phyloP scores from a whole-genome alignment of 2,797 vertebrate genomes.

The Fistularia tabacaria region DNA sequence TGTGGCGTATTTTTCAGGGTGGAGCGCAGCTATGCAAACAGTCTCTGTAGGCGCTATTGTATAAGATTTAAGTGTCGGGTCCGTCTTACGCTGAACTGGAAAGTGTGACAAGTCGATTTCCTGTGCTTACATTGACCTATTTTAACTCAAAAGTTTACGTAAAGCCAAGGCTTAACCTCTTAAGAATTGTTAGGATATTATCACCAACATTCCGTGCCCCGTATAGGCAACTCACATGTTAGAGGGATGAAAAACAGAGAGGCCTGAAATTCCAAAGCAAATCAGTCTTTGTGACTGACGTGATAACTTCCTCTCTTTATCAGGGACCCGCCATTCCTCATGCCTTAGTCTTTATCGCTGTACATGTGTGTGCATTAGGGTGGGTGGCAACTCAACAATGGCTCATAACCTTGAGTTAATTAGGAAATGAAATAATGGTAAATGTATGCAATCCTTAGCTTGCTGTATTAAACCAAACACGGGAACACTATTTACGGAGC shows the following conservation, averaged over 20 bases:
- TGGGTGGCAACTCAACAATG: slow-evolving; percentile 32
- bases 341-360: slow-evolving; percentile 44
- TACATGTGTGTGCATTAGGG: slow-evolving; percentile 11
- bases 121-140: slow-evolving; percentile 30
- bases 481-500: slow-evolving; percentile 51
- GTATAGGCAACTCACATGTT: slow-evolving; percentile 16
- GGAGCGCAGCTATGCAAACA: slow-evolving; percentile 14
- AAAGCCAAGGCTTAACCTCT: slow-evolving; percentile 38
- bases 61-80: too few relatives aligned
- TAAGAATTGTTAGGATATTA: slow-evolving; percentile 1
- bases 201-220: too few relatives aligned
- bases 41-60: background rate
- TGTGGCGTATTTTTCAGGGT: slow-evolving; percentile 14
- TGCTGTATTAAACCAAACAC: slow-evolving; percentile 19
- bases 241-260: slow-evolving; percentile 48
- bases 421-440: slow-evolving; percentile 60
- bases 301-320: slow-evolving; percentile 55
- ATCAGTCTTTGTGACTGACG: slow-evolving; percentile 48
- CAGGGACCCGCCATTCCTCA: slow-evolving; percentile 42
- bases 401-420: slow-evolving; percentile 32
- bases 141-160: slow-evolving; percentile 34
- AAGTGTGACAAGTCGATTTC: slow-evolving; percentile 43
- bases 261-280: slow-evolving; percentile 51
- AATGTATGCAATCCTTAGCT: slow-evolving; percentile 36
- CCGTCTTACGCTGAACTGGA: slow-evolving; percentile 24